These are phyloP conservation scores for Papilio aristodemus DNA, from an alignment of 1,140 invertebrate species.

Conservation along the genomic window DNA sequence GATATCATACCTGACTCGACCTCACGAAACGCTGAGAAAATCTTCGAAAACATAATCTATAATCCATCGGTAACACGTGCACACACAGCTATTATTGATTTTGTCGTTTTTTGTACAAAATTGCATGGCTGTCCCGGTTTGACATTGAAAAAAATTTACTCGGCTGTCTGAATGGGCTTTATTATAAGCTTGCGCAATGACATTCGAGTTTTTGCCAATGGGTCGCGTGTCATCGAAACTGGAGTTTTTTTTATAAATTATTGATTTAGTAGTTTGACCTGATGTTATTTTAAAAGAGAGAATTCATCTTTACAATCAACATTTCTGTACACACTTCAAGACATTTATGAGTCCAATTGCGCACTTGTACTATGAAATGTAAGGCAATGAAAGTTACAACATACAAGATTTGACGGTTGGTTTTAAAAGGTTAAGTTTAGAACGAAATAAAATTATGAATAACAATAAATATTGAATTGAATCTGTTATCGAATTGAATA, in stretches of 20 bases:
- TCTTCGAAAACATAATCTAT: constrained; percentile 76
- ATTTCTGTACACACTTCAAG: too few species aligned
- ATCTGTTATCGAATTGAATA: too few species aligned
- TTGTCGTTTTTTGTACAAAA: constrained; percentile 77
- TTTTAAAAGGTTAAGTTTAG: too few species aligned
- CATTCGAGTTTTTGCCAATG: constrained; percentile 63
- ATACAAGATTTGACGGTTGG: too few species aligned
- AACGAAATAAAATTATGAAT: too few species aligned
- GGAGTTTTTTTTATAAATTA: background rate
- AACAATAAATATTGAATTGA: too few species aligned
- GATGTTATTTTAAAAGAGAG: background rate
- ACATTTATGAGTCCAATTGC: too few species aligned
- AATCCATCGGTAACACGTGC: constrained; percentile 78
- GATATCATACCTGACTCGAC: constrained; percentile 61
- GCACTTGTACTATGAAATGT: too few species aligned
- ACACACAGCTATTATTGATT: constrained; percentile 77
- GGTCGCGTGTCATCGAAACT: constrained; percentile 51
- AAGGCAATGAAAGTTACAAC: too few species aligned
- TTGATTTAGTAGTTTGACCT: background rate
- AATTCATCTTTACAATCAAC: too few species aligned
- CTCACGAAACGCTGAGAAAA: constrained; percentile 72
- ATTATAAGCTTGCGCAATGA: constrained; percentile 78
- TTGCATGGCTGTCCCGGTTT: constrained; percentile 68
- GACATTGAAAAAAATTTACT: constrained; percentile 72
- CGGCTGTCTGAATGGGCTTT: constrained; percentile 72